Percentiles rank a stretch among this genome's conserved stretches.
Conservation (phyloP, 2,888 invertebrate genomes). For the Ectemnius cavifrons region DNA sequence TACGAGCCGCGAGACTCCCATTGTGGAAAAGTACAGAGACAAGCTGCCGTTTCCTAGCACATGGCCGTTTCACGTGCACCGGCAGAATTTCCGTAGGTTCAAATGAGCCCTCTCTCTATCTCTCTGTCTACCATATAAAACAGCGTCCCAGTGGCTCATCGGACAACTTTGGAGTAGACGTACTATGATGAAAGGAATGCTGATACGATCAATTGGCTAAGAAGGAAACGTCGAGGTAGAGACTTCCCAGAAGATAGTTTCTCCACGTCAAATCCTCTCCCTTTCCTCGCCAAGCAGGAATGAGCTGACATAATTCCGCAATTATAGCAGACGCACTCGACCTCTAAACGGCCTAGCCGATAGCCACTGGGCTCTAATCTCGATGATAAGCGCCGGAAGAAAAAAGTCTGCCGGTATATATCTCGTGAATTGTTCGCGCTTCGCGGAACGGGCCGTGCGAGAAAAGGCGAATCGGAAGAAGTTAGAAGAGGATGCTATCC, state of each 20-base stretch:
- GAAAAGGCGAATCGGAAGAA: slow-evolving; percentile 1
- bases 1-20: neutral
- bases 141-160: neutral
- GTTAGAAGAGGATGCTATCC: slow-evolving; percentile 39
- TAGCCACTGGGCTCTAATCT: slow-evolving; percentile 62
- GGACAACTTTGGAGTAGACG: neutral
- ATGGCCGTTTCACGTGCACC: slow-evolving; percentile 15
- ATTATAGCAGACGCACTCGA: slow-evolving; percentile 65
- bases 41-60: slow-evolving; percentile 23
- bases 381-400: slow-evolving; percentile 54
- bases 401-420: slow-evolving; percentile 38
- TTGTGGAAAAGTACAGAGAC: slow-evolving; percentile 25
- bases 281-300: slow-evolving; percentile 19
- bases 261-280: neutral
- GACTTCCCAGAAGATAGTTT: too few species aligned
- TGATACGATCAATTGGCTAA: neutral
- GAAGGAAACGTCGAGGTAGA: too few species aligned
- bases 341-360: slow-evolving; percentile 74
- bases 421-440: slow-evolving; percentile 27
- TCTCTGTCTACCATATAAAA: too few species aligned
- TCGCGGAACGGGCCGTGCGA: neutral
- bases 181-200: neutral
- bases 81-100: slow-evolving; percentile 1
- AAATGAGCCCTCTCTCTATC: neutral
- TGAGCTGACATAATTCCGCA: slow-evolving; percentile 63